A percentile compares a stretch with the other conserved stretches of the same genome.
Evolutionary conservation across 37 sponge, comb jelly and placozoan species (phyloP).

Genomic region (Agelas oroides): DNA sequence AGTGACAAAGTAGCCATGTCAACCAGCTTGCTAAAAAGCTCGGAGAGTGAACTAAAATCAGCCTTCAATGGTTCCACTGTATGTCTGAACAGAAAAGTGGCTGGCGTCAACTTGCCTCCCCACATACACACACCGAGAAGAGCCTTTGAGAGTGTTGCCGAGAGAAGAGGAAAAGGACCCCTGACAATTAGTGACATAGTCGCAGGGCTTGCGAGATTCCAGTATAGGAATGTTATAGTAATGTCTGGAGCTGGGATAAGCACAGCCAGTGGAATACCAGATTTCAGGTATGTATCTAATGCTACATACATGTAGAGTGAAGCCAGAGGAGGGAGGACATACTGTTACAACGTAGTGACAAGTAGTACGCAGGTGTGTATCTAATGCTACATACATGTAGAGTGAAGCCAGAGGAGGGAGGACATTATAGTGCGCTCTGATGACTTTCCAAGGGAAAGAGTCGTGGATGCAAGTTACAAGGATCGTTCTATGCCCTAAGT

Average conservation of each 20-base stretch:
- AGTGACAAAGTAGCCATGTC: too few species aligned
- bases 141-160: background rate
- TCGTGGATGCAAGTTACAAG: too few species aligned
- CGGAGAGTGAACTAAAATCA: background rate
- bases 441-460: too few species aligned
- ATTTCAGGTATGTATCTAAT: slow-evolving; percentile 70
- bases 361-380: slow-evolving; percentile 64
- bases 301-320: too few species aligned
- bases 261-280: slow-evolving; percentile 96
- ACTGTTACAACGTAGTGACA: too few species aligned
- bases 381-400: too few species aligned
- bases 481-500: too few species aligned
- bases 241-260: slow-evolving; percentile 97
- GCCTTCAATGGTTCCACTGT: background rate
- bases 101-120: background rate
- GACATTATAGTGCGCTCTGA: too few species aligned
- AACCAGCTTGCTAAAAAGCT: background rate
- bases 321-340: too few species aligned
- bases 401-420: too few species aligned
- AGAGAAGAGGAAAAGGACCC: slow-evolving; percentile 7
- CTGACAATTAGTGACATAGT: slow-evolving; percentile 57
- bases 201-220: slow-evolving; percentile 43
- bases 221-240: slow-evolving; percentile 76
- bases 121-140: background rate
- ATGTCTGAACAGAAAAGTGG: background rate